phyloP scores from a whole-genome alignment of 2,113 vertebrate genomes.

The Ia io region DNA sequence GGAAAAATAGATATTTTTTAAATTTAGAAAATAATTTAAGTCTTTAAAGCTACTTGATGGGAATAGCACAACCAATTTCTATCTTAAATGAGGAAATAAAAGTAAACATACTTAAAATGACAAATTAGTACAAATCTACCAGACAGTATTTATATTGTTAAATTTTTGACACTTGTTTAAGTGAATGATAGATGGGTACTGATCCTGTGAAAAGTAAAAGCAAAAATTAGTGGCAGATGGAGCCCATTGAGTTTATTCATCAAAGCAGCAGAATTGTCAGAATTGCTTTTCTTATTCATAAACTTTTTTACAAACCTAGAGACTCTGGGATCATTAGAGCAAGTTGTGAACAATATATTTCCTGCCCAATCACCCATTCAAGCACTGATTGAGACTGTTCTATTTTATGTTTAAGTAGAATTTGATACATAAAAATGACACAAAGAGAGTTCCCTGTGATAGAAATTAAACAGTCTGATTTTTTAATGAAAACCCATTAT shows the following conservation, averaged over 20 bases:
- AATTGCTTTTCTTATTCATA: background rate
- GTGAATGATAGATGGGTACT: background rate
- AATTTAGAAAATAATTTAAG: background rate
- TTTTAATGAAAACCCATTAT: background rate
- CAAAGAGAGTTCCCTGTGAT: background rate
- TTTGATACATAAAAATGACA: background rate
- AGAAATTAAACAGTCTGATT: background rate
- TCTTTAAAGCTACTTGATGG: background rate
- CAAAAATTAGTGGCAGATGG: constrained; percentile 26
- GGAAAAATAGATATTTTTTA: background rate
- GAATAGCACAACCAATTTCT: background rate
- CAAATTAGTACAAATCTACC: background rate
- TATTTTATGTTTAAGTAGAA: background rate
- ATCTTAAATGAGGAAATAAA: background rate
- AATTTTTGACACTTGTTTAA: constrained; percentile 28
- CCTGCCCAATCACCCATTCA: background rate
- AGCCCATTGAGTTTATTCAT: background rate
- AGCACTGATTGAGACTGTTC: background rate
- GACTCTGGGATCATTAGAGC: background rate
- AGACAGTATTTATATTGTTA: background rate
- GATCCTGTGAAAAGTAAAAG: background rate
- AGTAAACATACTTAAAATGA: background rate
- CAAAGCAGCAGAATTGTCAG: background rate
- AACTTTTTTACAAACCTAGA: background rate
- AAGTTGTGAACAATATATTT: background rate